Evolutionary conservation across 2,888 invertebrate species (phyloP), one percentile per base, ranked within the genome.

Genomic region (Elegia similella): DNA sequence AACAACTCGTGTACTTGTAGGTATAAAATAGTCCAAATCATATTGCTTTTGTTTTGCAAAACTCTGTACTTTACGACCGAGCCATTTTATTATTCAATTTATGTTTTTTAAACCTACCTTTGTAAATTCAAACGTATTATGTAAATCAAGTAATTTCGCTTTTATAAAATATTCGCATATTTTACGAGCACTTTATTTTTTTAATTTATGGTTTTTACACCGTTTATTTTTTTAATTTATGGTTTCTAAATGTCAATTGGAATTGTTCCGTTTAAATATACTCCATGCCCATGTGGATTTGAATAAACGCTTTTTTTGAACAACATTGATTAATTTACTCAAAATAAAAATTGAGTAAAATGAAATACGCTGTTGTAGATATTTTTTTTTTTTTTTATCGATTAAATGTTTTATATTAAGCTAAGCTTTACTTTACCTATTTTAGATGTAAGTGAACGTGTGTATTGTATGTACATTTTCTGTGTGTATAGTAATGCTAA

Each of bases 401-500:
- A 8, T 1, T 10, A 46, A 17, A 15, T 34, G 43, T 16, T 43
- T 55, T 38, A 16, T 46, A 42, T 42, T 42, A 42, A 15, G 15
- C 10, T 42, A 42, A 15, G 15, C 10, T 44, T 44, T 30, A 32
- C 30, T 15, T 23, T 46, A 34, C 23, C 55, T 61, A 62, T 68
- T 62, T 61, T 69, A 71, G 61, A 63, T 65, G 46, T 71, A 73
- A 74, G 69, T 70, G 66, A 17, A 42, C 60, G 58, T 67, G 68
- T 65, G 66, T 61, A 54, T 62, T 71, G 59, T 71, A 69, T 72
- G 69, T 77, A 77, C 78, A 76, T 78, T 75, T 79, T 76, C 71
- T 71, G 75, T 74, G 79, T 80, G 76, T 80, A 70, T 69, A 67
- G 62, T 73, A 73, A 72, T 65, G 72, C 76, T 83, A 78, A 81